Percentiles rank a stretch among this genome's conserved stretches.
Conservation (phyloP, 1,140 invertebrate species). For the Semibalanus balanoides region DNA sequence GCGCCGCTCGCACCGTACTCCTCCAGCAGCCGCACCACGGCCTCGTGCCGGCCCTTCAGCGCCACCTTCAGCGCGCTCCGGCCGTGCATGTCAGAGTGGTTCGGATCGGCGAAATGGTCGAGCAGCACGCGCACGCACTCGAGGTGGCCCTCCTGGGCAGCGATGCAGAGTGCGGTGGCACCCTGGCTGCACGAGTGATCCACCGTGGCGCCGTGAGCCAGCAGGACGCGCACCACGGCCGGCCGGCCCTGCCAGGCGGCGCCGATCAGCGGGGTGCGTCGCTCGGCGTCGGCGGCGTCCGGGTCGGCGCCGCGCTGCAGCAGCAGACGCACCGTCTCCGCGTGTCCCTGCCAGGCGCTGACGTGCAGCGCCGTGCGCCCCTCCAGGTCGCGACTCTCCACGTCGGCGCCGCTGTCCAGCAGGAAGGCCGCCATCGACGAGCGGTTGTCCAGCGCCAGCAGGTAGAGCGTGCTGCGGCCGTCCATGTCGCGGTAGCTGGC, state of each 20-base stretch:
- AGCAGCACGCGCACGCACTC: constrained; percentile 72
- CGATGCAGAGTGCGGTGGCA: constrained; percentile 65
- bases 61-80: constrained; percentile 59
- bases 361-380: constrained; percentile 83
- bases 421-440: constrained; percentile 68
- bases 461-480: constrained; percentile 78
- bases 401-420: constrained; percentile 59
- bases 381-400: constrained; percentile 76
- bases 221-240: constrained; percentile 61
- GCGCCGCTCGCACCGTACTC: constrained; percentile 15
- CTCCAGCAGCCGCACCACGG: constrained; percentile 48
- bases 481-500: constrained; percentile 75
- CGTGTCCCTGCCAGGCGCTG: constrained; percentile 86
- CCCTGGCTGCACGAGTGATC: constrained; percentile 82
- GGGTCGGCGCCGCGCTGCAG: constrained; percentile 63
- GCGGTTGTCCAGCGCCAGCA: constrained; percentile 78
- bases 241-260: constrained; percentile 90
- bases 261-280: constrained; percentile 75
- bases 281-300: constrained; percentile 77
- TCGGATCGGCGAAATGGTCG: constrained; percentile 75
- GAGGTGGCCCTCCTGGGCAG: constrained; percentile 67
- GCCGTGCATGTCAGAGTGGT: constrained; percentile 82
- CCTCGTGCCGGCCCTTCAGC: constrained; percentile 55
- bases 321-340: constrained; percentile 73
- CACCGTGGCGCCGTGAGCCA: constrained; percentile 57